A percentile compares a stretch with the other conserved stretches of the same genome.
phyloP scores from a whole-genome alignment of 2,113 vertebrate species.

The Oreochromis aureus region DNA sequence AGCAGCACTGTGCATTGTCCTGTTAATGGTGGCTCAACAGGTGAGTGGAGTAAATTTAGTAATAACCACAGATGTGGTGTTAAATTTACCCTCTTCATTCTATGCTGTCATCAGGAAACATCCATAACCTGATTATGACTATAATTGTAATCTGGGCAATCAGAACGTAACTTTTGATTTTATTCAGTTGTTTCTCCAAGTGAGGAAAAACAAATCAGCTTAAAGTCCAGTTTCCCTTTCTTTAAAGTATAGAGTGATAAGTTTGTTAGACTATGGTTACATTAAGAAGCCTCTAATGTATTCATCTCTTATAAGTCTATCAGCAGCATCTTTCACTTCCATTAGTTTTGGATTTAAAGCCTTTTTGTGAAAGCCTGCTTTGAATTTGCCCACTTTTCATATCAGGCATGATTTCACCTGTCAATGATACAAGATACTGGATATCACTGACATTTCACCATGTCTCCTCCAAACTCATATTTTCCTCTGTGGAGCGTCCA shows the following conservation, averaged over 20 bases:
- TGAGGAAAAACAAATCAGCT: not conserved
- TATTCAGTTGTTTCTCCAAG: not conserved
- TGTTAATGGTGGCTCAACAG: conserved; percentile 41
- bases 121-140: not conserved
- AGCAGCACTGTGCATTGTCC: not conserved
- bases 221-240: not conserved
- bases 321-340: not conserved
- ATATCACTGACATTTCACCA: not conserved
- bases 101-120: not conserved
- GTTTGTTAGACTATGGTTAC: not conserved
- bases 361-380: not conserved
- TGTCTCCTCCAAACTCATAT: not conserved
- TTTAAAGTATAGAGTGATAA: not conserved
- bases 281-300: not conserved
- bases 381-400: not conserved
- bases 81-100: not conserved
- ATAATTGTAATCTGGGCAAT: not conserved
- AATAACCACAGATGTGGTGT: not conserved
- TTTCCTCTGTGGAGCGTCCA: not conserved
- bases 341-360: not conserved
- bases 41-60: conserved; percentile 9
- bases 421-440: fast-evolving
- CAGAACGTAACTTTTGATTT: not conserved
- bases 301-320: not conserved
- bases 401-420: not conserved